These are phyloP conservation scores for Emberiza fucata DNA, from an alignment of 2,113 vertebrate species.

Conservation along the genomic window DNA sequence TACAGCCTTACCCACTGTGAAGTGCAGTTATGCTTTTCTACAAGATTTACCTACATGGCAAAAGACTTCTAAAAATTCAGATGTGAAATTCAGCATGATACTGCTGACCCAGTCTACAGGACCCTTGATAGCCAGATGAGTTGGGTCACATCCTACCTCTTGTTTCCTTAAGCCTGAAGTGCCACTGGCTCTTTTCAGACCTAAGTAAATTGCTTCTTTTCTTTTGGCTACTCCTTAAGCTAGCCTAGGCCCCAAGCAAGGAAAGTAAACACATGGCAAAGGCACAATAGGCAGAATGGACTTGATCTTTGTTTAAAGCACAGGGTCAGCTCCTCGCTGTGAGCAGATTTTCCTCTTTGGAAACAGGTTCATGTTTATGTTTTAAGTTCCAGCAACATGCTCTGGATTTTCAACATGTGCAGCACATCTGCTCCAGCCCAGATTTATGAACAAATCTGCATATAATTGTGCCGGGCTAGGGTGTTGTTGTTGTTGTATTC, in stretches of 20 bases:
- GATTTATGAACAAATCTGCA: conserved; percentile 81
- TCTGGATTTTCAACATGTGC: conserved; percentile 73
- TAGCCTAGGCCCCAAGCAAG: conserved; percentile 33
- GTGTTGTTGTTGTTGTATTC: conserved; percentile 58
- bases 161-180: neutral
- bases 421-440: conserved; percentile 68
- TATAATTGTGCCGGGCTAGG: conserved; percentile 73
- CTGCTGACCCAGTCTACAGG: conserved; percentile 54
- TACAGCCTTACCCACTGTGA: conserved; percentile 33
- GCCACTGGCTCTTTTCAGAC: conserved; percentile 17
- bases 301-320: conserved; percentile 74
- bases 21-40: conserved; percentile 39
- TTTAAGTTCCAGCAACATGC: conserved; percentile 76
- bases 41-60: conserved; percentile 50
- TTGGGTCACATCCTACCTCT: conserved; percentile 39
- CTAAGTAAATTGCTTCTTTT: conserved; percentile 39
- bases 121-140: neutral
- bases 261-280: conserved; percentile 57
- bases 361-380: conserved; percentile 80
- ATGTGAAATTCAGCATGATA: conserved; percentile 24
- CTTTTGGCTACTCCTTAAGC: conserved; percentile 53
- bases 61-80: conserved; percentile 62
- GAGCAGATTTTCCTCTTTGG: conserved; percentile 77
- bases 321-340: conserved; percentile 72
- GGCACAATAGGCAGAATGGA: conserved; percentile 63